These are phyloP conservation scores for Acronicta psi DNA, from an alignment of 2,888 invertebrate genomes.

Conservation along the genomic window DNA sequence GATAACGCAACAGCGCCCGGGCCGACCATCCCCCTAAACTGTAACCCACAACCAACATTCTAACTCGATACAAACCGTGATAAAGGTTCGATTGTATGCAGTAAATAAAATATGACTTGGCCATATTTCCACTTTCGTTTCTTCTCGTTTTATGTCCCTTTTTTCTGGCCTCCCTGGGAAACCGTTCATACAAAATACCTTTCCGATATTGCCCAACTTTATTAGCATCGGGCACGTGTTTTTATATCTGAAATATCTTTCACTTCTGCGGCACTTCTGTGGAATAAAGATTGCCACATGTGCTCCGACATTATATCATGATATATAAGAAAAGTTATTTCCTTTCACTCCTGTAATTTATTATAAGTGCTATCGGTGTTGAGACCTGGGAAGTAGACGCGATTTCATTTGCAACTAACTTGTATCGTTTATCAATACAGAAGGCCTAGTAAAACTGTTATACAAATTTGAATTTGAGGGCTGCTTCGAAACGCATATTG, in stretches of 20 bases:
- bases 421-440: constrained; percentile 59
- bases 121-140: constrained; percentile 88
- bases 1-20: constrained; percentile 65
- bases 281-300: constrained; percentile 81
- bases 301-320: constrained; percentile 75
- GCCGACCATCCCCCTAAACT: constrained; percentile 75
- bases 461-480: constrained; percentile 3
- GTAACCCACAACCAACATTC: constrained; percentile 76
- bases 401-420: constrained; percentile 68
- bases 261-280: constrained; percentile 77
- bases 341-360: constrained; percentile 73
- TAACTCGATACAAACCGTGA: constrained; percentile 85
- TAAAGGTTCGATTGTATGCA: constrained; percentile 88
- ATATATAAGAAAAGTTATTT: constrained; percentile 75
- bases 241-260: constrained; percentile 85
- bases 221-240: constrained; percentile 87
- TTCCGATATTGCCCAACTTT: constrained; percentile 86
- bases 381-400: constrained; percentile 60
- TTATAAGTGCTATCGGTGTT: constrained; percentile 66
- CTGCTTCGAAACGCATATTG: constrained; percentile 50
- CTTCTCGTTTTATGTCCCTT: constrained; percentile 84
- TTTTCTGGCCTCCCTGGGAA: constrained; percentile 83
- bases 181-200: constrained; percentile 88
- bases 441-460: constrained; percentile 46
- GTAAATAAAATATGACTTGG: constrained; percentile 89